Evolutionary conservation across 2,888 invertebrate genomes (phyloP), one percentile per base, ranked within the genome.

Genomic region (Candidula unifasciata): DNA sequence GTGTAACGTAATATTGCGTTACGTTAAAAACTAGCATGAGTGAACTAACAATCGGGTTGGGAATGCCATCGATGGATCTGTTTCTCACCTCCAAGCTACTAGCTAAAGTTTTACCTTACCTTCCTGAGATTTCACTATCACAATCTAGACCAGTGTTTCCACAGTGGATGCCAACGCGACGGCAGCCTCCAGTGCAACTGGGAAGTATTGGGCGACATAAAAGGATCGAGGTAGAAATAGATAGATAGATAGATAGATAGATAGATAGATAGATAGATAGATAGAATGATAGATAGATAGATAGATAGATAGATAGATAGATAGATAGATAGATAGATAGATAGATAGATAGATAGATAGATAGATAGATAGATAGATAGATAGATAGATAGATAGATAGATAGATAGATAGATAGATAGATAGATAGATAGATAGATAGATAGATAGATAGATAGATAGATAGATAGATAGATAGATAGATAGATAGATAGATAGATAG

Each of bases 371-470:
- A 60, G 60, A 60, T 60, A 60, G 60, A 60, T 60, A 60, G 60
- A 60, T 60, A 60, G 60, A 66, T 27, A 27, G 66, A 66, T n/a
- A 66, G 27, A 66, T 27, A 66, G 66, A 66, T n/a, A 66, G 27
- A 66, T 66, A 66, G 66, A 66, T n/a, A 66, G 66, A 66, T n/a
- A 30, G 66, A 66, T 30, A 66, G 66, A 30, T n/a, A 27, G 66
- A 66, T n/a, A 66, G 27, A 66, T 66, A 66, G 27, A 66, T n/a
- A 66, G 66, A 66, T n/a, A 66, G 66, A 66, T 66, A 27, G 30
- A 66, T 30, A 66, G 66, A 66, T n/a, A 30, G 66, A 66, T 30
- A 66, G 66, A 66, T 30, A 66, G 66, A 66, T n/a, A 66, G 66
- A 66, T 30, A 66, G 27, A 66, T 27, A 66, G 27, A 66, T 30